A percentile compares a stretch with the other conserved stretches of the same genome.
phyloP scores from a whole-genome alignment of 2,888 invertebrate species.

The Sarcophaga carnaria region DNA sequence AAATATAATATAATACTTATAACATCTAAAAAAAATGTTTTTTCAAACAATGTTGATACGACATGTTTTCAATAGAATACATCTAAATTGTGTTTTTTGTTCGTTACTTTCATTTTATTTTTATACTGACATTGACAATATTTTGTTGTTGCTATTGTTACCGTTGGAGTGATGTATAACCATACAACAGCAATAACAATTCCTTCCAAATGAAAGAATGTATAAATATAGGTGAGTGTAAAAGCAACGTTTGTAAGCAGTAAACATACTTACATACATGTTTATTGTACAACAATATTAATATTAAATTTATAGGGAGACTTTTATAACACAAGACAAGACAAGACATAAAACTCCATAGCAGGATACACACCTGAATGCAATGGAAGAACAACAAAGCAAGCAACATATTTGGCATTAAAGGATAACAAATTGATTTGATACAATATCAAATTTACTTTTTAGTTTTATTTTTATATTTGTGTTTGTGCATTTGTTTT shows the following conservation, averaged over 20 bases:
- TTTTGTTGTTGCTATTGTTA: slow-evolving; percentile 18
- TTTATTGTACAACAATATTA: background rate
- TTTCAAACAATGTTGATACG: slow-evolving; percentile 41
- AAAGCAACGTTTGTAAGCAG: background rate
- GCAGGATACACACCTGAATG: background rate
- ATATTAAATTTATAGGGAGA: background rate
- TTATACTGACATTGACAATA: slow-evolving; percentile 54
- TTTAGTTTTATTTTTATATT: background rate
- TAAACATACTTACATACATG: background rate
- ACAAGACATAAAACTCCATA: background rate
- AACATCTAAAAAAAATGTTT: slow-evolving; percentile 15
- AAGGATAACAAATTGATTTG: background rate
- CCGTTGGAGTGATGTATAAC: slow-evolving; percentile 4
- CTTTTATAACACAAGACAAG: background rate
- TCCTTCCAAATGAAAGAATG: background rate
- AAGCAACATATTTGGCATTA: background rate
- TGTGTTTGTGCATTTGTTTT: too few species aligned
- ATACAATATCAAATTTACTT: background rate
- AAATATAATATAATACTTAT: slow-evolving; percentile 25
- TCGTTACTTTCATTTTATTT: slow-evolving; percentile 9
- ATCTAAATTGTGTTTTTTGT: background rate
- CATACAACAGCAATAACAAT: background rate
- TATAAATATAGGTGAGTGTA: slow-evolving; percentile 4
- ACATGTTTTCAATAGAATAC: slow-evolving; percentile 53
- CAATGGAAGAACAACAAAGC: background rate